Evolutionary conservation across 1,140 invertebrate species (phyloP).

Genomic region (Tetraneura akinire): DNA sequence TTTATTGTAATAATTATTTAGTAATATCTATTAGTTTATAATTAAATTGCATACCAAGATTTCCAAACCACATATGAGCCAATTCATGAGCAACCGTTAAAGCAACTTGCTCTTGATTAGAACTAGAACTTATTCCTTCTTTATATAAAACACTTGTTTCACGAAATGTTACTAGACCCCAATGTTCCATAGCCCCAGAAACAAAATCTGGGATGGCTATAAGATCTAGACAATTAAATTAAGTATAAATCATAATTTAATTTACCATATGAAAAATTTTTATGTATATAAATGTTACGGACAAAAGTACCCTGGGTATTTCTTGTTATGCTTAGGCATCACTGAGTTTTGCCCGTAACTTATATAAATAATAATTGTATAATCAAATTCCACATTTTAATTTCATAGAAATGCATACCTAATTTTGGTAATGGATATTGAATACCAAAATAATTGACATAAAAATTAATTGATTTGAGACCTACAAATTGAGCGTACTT

Average conservation of each 20-base stretch:
- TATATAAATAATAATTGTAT: no score
- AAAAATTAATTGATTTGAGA: constrained; percentile 79
- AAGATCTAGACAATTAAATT: constrained; percentile 70
- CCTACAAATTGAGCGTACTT: constrained; percentile 78
- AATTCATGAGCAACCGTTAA: constrained; percentile 86
- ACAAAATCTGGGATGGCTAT: constrained; percentile 93
- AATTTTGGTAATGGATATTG: constrained; percentile 85
- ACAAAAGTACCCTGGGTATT: no score
- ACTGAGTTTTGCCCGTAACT: no score
- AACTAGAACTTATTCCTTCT: constrained; percentile 67
- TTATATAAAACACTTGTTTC: constrained; percentile 82
- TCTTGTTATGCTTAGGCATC: no score
- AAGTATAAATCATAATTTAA: neutral
- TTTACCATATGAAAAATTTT: no score
- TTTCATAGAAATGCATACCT: constrained; percentile 62
- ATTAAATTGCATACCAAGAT: constrained; percentile 66
- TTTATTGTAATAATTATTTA: neutral
- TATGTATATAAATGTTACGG: no score
- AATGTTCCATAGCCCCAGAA: constrained; percentile 95
- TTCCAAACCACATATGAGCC: constrained; percentile 91
- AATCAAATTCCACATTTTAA: neutral
- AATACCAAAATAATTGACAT: constrained; percentile 83
- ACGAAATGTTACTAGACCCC: constrained; percentile 82
- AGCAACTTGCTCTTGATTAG: constrained; percentile 77
- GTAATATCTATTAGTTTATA: no score